These are phyloP conservation scores for Caradrina kadenii DNA, from an alignment of 2,888 invertebrate species.

Conservation along the genomic window DNA sequence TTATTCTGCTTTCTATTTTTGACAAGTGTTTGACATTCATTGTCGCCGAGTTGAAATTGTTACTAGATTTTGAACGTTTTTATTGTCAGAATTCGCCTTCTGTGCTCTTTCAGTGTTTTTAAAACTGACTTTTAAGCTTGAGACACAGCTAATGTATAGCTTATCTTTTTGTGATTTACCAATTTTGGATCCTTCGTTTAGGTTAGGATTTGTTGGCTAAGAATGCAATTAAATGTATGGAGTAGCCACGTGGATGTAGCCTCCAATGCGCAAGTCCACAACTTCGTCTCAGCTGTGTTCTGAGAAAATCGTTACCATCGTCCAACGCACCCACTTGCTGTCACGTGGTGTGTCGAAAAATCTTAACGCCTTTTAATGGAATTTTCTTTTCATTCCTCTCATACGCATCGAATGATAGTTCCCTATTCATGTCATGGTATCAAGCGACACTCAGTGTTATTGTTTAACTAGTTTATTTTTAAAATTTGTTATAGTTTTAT, in stretches of 20 bases:
- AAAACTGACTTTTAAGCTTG: not conserved
- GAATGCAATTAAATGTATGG: constrained; percentile 68
- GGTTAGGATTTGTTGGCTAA: constrained; percentile 52
- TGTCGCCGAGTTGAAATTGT: too few relatives aligned
- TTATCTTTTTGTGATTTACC: not conserved
- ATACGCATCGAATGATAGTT: constrained; percentile 2
- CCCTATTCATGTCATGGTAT: not conserved
- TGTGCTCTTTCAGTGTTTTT: not conserved
- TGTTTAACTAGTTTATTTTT: constrained; percentile 30
- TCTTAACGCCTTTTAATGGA: constrained; percentile 24
- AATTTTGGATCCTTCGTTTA: constrained; percentile 55
- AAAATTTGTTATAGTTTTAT: constrained; percentile 18
- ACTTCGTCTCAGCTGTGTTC: constrained; percentile 84
- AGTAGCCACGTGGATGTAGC: constrained; percentile 79
- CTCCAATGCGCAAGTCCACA: constrained; percentile 82
- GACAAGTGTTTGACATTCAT: too few relatives aligned
- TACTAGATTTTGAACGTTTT: too few relatives aligned
- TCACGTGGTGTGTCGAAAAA: constrained; percentile 73
- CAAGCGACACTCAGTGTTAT: constrained; percentile 15
- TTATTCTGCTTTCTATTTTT: too few relatives aligned
- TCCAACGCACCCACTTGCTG: constrained; percentile 73
- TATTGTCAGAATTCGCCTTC: too few relatives aligned
- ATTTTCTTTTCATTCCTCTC: constrained; percentile 21
- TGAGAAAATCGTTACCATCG: constrained; percentile 87
- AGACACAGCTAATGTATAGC: not conserved